Conservation (phyloP, 1,140 invertebrate genomes). For the Augochlora pura region DNA sequence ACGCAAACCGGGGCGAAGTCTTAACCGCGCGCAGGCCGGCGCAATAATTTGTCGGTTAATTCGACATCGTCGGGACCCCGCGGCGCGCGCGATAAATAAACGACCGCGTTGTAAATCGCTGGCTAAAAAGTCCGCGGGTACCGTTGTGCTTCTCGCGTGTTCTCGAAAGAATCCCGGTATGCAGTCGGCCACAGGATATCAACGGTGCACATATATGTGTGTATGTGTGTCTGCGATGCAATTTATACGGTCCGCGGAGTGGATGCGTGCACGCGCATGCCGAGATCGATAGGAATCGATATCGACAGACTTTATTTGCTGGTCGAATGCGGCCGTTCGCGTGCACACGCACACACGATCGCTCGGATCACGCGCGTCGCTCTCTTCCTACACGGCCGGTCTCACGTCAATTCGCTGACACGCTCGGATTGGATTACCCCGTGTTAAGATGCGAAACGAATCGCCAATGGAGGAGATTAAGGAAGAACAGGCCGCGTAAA, state of each 20-base stretch:
- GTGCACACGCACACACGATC: neutral
- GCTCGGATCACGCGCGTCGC: neutral
- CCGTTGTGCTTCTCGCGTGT: neutral
- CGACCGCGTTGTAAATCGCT: neutral
- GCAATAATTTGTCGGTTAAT: too few relatives aligned
- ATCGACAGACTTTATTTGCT: slow-evolving; percentile 25
- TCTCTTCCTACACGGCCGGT: slow-evolving; percentile 2
- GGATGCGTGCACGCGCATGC: slow-evolving; percentile 15
- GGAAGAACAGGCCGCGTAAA: neutral
- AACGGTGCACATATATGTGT: too few relatives aligned
- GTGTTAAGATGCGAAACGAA: slow-evolving; percentile 4
- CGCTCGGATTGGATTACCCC: slow-evolving; percentile 19
- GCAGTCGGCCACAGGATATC: slow-evolving; percentile 5
- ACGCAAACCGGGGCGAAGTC: too few relatives aligned
- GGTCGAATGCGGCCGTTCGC: slow-evolving; percentile 5
- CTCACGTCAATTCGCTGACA: slow-evolving; percentile 23
- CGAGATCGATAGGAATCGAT: slow-evolving; percentile 49
- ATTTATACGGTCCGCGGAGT: neutral
- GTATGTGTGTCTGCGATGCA: slow-evolving; percentile 7
- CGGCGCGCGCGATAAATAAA: too few relatives aligned
- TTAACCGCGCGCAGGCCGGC: too few relatives aligned
- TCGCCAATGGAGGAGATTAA: slow-evolving; percentile 13
- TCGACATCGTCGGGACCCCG: too few relatives aligned
- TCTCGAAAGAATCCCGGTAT: neutral
- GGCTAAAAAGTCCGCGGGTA: neutral